phyloP scores from a whole-genome alignment of 2,797 vertebrate species.

The Sebastolobus altivelis region DNA sequence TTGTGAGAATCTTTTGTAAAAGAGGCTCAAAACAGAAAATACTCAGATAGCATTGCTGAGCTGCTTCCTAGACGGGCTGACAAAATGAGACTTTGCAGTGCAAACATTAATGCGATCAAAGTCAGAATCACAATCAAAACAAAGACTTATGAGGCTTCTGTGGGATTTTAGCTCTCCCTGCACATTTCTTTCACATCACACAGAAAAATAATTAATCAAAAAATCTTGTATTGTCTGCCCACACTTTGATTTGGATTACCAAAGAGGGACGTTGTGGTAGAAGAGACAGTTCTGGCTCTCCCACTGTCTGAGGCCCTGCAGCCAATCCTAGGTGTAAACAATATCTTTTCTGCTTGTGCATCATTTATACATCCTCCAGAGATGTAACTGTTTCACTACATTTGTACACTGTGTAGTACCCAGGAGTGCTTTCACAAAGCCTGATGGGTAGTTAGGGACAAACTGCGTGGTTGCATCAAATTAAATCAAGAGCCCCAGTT shows the following conservation, averaged over 20 bases:
- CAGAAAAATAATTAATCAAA: background rate
- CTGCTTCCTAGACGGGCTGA: background rate
- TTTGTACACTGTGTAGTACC: background rate
- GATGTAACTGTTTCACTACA: background rate
- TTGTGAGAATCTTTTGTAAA: constrained; percentile 3
- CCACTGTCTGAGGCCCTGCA: background rate
- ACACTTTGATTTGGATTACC: constrained; percentile 24
- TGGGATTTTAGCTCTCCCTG: background rate
- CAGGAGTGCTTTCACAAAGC: background rate
- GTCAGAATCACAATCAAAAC: constrained; percentile 9
- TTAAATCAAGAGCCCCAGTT: constrained; percentile 10
- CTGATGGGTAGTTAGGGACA: constrained; percentile 16
- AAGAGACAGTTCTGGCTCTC: constrained; percentile 9
- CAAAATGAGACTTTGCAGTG: background rate
- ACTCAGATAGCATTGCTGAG: background rate
- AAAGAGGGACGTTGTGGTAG: background rate
- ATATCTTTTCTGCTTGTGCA: constrained; percentile 1
- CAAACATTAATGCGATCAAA: constrained; percentile 5
- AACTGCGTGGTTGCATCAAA: background rate
- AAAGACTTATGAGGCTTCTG: background rate
- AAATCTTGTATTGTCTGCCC: constrained; percentile 1
- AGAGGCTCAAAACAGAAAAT: background rate
- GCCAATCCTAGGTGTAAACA: constrained; percentile 12
- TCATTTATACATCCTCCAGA: constrained; percentile 19
- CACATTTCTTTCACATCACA: background rate